These are phyloP conservation scores for Epirrhoe alternata DNA, from an alignment of 2,888 invertebrate species.

Conservation along the genomic window DNA sequence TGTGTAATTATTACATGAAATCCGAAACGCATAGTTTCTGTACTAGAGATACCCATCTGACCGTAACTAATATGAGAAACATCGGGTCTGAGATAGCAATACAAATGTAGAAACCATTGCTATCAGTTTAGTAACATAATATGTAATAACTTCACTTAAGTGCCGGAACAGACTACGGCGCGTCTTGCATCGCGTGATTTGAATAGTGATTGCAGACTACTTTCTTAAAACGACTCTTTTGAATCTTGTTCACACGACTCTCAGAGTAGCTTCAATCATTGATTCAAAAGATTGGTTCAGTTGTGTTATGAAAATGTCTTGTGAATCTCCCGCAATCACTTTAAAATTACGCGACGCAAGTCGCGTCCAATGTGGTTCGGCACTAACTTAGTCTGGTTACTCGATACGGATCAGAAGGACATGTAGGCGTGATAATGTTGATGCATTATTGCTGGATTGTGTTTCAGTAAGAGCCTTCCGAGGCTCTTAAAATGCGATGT, in stretches of 20 bases:
- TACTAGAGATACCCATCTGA: neutral
- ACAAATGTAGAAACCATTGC: slow-evolving; percentile 6
- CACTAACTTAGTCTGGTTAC: slow-evolving; percentile 20
- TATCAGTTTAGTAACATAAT: slow-evolving; percentile 26
- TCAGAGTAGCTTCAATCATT: too few relatives aligned
- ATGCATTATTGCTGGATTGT: slow-evolving; percentile 19
- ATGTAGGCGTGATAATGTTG: slow-evolving; percentile 25
- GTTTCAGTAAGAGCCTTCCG: slow-evolving; percentile 14
- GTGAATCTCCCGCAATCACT: too few relatives aligned
- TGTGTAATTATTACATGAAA: neutral
- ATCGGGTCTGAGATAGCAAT: slow-evolving; percentile 3
- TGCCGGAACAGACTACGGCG: too few relatives aligned
- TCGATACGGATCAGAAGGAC: slow-evolving; percentile 32
- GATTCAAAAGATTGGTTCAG: too few relatives aligned
- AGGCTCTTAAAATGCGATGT: neutral
- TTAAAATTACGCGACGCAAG: too few relatives aligned
- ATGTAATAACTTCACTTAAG: slow-evolving; percentile 16
- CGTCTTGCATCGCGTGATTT: too few relatives aligned
- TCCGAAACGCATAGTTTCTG: neutral
- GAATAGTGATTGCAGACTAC: too few relatives aligned
- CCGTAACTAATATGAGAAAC: neutral
- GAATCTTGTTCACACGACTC: too few relatives aligned
- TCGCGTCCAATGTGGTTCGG: too few relatives aligned
- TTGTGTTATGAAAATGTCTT: too few relatives aligned
- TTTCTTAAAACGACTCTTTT: too few relatives aligned